A percentile compares a stretch with the other conserved stretches of the same genome.
Conservation (phyloP, 2,888 invertebrate genomes). For the Thecocarcelia acutangulata region DNA sequence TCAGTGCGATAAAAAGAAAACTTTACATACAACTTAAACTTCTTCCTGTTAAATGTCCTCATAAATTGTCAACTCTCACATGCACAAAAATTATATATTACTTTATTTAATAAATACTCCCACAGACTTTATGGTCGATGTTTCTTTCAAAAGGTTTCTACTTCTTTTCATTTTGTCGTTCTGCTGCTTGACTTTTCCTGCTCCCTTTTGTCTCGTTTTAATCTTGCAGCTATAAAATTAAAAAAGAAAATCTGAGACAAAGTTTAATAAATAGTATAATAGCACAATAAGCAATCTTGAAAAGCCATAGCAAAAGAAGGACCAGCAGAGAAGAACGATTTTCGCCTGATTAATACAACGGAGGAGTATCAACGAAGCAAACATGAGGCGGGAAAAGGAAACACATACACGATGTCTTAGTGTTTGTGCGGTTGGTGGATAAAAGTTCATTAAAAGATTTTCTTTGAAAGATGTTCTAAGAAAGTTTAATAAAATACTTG, state of each 20-base stretch:
- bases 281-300: slow-evolving; percentile 38
- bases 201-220: slow-evolving; percentile 3
- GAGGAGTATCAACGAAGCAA: not conserved
- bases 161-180: not conserved
- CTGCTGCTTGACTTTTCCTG: slow-evolving; percentile 1
- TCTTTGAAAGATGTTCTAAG: too few species aligned
- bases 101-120: not conserved
- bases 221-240: slow-evolving; percentile 20
- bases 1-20: too few species aligned
- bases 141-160: slow-evolving; percentile 24
- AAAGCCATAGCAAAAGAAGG: not conserved
- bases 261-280: slow-evolving; percentile 28
- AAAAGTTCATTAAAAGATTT: not conserved
- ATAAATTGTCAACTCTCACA: slow-evolving; percentile 9
- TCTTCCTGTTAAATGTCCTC: slow-evolving; percentile 8
- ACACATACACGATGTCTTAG: not conserved
- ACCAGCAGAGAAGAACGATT: slow-evolving; percentile 2
- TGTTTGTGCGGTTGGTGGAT: not conserved
- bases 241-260: slow-evolving; percentile 6
- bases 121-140: slow-evolving; percentile 10
- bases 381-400: not conserved
- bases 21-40: not conserved
- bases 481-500: too few species aligned
- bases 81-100: not conserved
- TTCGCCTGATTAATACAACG: slow-evolving; percentile 34